These are phyloP conservation scores for Antennarius maculatus DNA, from an alignment of 2,797 vertebrate genomes.

Conservation along the genomic window DNA sequence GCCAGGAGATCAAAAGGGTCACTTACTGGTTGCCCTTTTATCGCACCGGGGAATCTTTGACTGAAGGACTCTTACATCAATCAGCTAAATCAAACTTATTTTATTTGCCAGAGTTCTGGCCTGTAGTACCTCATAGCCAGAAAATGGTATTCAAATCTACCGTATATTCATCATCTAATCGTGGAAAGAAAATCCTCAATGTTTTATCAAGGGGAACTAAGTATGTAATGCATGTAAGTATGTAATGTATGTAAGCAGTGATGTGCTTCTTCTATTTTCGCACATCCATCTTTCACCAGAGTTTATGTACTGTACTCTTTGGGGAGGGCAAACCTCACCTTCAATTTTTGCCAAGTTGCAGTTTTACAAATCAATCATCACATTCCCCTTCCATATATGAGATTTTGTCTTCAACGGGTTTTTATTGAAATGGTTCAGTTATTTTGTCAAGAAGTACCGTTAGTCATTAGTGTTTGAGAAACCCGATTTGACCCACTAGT, in stretches of 20 bases:
- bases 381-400: background rate
- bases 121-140: constrained; percentile 18
- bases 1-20: constrained; percentile 34
- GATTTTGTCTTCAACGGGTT: background rate
- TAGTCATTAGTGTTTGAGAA: background rate
- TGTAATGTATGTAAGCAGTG: background rate
- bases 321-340: too few species aligned
- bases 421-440: background rate
- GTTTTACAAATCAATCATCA: background rate
- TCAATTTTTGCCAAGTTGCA: background rate
- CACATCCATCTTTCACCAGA: background rate
- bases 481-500: constrained; percentile 2
- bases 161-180: constrained; percentile 19
- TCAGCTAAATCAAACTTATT: constrained; percentile 36
- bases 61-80: constrained; percentile 18
- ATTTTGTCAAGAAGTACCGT: constrained; percentile 2
- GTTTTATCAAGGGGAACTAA: background rate
- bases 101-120: constrained; percentile 23
- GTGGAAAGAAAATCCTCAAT: background rate
- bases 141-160: constrained; percentile 28
- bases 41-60: constrained; percentile 21
- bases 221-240: background rate
- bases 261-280: background rate
- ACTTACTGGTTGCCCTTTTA: constrained; percentile 34
- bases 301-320: too few species aligned